phyloP scores from a whole-genome alignment of 2,888 invertebrate species.

The Drosophila paracracens region DNA sequence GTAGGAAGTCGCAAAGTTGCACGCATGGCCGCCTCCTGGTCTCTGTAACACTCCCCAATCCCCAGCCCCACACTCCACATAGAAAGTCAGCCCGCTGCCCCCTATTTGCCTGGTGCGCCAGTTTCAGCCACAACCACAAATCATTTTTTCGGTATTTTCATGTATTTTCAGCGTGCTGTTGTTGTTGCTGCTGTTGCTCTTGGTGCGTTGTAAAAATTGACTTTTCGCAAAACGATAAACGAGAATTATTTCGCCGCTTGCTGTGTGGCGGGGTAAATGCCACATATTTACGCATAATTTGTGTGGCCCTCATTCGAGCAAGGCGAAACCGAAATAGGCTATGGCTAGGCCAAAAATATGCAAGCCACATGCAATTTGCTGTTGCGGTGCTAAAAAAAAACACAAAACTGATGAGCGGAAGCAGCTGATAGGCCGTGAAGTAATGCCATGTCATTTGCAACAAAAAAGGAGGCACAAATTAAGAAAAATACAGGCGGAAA shows the following conservation, averaged over 20 bases:
- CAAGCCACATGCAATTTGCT: constrained; percentile 52
- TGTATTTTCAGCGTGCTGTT: constrained; percentile 37
- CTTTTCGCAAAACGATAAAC: constrained; percentile 76
- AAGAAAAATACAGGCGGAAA: neutral
- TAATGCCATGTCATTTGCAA: neutral
- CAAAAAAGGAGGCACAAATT: neutral
- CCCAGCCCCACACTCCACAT: neutral
- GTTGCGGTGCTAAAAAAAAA: constrained; percentile 44
- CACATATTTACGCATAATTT: constrained; percentile 75
- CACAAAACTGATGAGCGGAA: constrained; percentile 52
- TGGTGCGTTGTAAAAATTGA: constrained; percentile 69
- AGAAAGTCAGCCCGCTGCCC: neutral
- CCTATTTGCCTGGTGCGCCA: constrained; percentile 47
- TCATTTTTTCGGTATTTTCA: constrained; percentile 54
- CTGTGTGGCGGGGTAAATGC: constrained; percentile 18
- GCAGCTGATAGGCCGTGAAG: constrained; percentile 53
- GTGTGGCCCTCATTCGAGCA: constrained; percentile 60
- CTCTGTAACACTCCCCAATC: neutral
- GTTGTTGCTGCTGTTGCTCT: neutral
- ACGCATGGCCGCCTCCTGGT: constrained; percentile 36
- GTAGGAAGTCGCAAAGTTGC: constrained; percentile 51
- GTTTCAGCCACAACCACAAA: constrained; percentile 70
- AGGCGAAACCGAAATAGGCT: constrained; percentile 56
- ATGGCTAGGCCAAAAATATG: constrained; percentile 60
- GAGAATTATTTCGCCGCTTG: constrained; percentile 57